These are phyloP conservation scores for Agapostemon virescens DNA, from an alignment of 2,888 invertebrate species.

Conservation along the genomic window DNA sequence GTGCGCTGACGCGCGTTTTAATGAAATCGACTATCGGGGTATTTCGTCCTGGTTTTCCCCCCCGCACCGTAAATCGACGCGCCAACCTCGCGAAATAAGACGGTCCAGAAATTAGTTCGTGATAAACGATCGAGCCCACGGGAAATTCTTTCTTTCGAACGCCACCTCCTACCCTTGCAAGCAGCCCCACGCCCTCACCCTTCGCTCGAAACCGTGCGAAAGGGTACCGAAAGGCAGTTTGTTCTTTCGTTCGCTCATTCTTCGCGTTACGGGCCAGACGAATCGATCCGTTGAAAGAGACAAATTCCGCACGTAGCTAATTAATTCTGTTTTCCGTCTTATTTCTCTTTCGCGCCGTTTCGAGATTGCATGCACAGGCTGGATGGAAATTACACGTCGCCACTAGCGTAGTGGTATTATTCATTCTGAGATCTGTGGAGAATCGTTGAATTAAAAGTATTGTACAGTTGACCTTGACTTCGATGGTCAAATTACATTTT, in stretches of 20 bases:
- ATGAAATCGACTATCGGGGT: slow-evolving; percentile 56
- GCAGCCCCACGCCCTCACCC: neutral
- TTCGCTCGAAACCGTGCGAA: neutral
- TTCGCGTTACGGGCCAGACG: neutral
- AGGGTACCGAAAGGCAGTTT: neutral
- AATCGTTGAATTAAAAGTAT: too few relatives aligned
- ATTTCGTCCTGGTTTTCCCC: slow-evolving; percentile 38
- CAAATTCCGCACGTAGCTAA: neutral
- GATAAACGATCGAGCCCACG: slow-evolving; percentile 29
- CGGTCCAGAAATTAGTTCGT: slow-evolving; percentile 63
- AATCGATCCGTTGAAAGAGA: slow-evolving; percentile 1
- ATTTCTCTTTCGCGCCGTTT: neutral
- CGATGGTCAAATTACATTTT: too few relatives aligned
- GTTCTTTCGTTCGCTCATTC: neutral
- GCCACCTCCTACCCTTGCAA: neutral
- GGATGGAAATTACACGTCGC: too few relatives aligned
- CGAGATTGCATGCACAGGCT: neutral
- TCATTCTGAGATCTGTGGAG: too few relatives aligned
- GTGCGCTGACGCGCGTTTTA: slow-evolving; percentile 56
- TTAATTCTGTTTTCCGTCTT: neutral
- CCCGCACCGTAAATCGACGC: slow-evolving; percentile 39
- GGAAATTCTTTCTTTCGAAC: neutral
- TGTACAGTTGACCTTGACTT: too few relatives aligned
- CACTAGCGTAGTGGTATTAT: too few relatives aligned
- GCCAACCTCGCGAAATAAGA: slow-evolving; percentile 17